Evolutionary conservation across 2,113 vertebrate species (phyloP).

Genomic region (Microtus ochrogaster): DNA sequence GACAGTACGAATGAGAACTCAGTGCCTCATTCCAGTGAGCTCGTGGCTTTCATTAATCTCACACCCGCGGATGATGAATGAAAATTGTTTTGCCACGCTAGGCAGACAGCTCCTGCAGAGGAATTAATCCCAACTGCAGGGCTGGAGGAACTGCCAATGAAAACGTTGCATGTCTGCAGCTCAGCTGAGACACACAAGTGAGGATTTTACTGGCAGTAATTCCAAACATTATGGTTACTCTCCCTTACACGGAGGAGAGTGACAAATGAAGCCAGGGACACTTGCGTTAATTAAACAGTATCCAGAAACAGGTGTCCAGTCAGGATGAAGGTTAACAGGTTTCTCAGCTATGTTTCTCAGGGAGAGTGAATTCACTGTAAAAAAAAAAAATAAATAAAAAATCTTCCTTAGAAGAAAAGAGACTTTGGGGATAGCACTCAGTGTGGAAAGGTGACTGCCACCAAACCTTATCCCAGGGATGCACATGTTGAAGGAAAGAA

Average conservation of each 20-base stretch:
- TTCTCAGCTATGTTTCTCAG: neutral
- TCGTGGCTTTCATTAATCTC: constrained; percentile 51
- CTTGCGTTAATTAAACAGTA: constrained; percentile 59
- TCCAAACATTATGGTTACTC: constrained; percentile 25
- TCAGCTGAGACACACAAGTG: neutral
- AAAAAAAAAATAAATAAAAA: neutral
- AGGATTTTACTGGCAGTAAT: neutral
- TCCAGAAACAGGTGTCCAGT: constrained; percentile 40
- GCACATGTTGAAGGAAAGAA: neutral
- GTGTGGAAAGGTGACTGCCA: no score
- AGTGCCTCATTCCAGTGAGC: constrained; percentile 53
- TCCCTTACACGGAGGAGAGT: neutral
- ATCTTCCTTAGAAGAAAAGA: neutral
- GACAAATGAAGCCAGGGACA: constrained; percentile 13
- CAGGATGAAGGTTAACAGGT: neutral
- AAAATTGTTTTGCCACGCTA: constrained; percentile 60
- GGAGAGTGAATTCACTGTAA: neutral
- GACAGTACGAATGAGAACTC: constrained; percentile 43
- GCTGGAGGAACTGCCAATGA: constrained; percentile 49
- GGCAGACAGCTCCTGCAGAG: neutral
- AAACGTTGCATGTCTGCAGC: constrained; percentile 54
- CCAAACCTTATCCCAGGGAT: neutral
- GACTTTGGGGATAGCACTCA: neutral
- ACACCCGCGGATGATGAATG: constrained; percentile 46
- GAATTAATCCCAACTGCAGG: constrained; percentile 68